Evolutionary conservation across 1,140 invertebrate genomes (phyloP).

Genomic region (Drosophila bifasciata): DNA sequence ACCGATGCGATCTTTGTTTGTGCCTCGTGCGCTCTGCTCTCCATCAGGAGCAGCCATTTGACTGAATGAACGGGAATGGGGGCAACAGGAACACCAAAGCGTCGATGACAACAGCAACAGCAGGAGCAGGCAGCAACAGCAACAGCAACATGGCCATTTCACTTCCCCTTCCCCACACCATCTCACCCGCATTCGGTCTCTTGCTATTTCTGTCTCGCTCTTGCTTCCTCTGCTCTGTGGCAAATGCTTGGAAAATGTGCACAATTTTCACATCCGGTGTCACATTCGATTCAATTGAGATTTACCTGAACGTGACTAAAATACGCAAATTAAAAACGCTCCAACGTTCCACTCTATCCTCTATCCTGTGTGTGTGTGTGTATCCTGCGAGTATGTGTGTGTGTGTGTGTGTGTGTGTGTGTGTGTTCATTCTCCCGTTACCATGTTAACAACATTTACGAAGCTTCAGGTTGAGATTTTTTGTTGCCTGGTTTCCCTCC

Average conservation of each 20-base stretch:
- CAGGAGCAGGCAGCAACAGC: constrained; percentile 26
- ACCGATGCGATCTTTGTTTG: constrained; percentile 80
- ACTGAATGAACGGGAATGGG: constrained; percentile 1
- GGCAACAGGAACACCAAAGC: constrained; percentile 13
- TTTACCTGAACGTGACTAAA: constrained; percentile 84
- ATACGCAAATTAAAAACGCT: constrained; percentile 82
- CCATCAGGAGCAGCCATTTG: constrained; percentile 35
- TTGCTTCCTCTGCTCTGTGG: constrained; percentile 31
- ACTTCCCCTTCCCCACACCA: not conserved
- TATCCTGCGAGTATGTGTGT: constrained; percentile 30
- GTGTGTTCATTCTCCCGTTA: constrained; percentile 32
- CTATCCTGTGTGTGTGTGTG: constrained; percentile 15
- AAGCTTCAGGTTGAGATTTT: constrained; percentile 54
- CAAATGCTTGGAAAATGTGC: constrained; percentile 80
- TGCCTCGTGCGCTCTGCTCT: constrained; percentile 74
- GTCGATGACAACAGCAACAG: constrained; percentile 4
- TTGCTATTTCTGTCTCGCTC: not conserved
- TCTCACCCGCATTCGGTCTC: constrained; percentile 17
- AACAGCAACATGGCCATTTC: constrained; percentile 38
- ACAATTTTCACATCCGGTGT: constrained; percentile 84
- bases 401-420: constrained; percentile 24
- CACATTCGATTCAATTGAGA: constrained; percentile 84
- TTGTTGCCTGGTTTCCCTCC: not conserved
- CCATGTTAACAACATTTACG: constrained; percentile 67
- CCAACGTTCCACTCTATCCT: constrained; percentile 5